Evolutionary conservation across 2,113 vertebrate genomes (phyloP).

Genomic region (Athene noctua): DNA sequence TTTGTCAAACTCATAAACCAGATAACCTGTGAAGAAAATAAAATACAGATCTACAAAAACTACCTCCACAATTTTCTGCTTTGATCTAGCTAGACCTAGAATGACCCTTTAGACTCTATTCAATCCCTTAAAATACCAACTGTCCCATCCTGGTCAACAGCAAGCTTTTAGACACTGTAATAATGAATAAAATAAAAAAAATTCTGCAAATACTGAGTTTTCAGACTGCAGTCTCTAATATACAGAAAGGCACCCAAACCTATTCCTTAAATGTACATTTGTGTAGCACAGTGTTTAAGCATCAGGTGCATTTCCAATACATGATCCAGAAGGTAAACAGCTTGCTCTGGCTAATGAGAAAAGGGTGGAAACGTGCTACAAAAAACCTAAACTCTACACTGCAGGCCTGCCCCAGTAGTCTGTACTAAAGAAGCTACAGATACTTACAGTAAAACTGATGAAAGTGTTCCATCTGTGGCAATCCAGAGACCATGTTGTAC

Average conservation of each 20-base stretch:
- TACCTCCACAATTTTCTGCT: not conserved
- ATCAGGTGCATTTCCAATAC: not conserved
- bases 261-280: not conserved
- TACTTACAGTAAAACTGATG: conserved; percentile 96
- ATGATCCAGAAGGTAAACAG: not conserved
- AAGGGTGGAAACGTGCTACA: not conserved
- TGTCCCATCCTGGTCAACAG: not conserved
- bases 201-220: not conserved
- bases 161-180: not conserved
- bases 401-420: not conserved
- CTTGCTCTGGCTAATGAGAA: not conserved
- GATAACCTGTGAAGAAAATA: conserved; percentile 83
- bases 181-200: not conserved
- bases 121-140: not conserved
- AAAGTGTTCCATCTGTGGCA: conserved; percentile 85
- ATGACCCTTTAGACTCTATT: not conserved
- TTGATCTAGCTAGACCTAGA: not conserved
- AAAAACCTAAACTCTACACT: rapidly evolving
- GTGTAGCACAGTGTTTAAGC: not conserved
- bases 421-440: not conserved
- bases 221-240: not conserved
- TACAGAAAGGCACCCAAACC: not conserved
- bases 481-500: conserved; percentile 84
- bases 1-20: conserved; percentile 94
- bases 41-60: not conserved